Evolutionary conservation across 2,888 invertebrate species (phyloP), one percentile per base, ranked within the genome.

Genomic region (Bombylius discolor): DNA sequence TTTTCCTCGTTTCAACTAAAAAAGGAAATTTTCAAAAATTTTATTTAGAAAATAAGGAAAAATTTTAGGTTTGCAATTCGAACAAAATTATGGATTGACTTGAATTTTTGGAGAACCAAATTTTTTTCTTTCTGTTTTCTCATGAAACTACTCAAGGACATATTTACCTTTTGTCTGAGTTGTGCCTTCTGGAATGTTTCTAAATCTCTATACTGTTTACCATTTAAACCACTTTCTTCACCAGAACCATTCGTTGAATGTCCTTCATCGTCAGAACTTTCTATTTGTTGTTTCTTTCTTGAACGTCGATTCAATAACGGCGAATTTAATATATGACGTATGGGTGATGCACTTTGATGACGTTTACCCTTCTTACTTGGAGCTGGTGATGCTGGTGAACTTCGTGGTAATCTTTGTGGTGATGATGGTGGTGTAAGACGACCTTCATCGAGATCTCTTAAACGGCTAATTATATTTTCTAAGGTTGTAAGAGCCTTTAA

Each of bases 131-230:
- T 23, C 23, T 23, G 23, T 23, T 23, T 23, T 23, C 23, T 23
- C 23, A 23, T 23, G 23, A 23, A 23, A 23, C 23, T 23, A 23
- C 23, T 23, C 3, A 23, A 39, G 11, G 11, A 39, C 46, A 54
- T 51, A 62, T 61, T 63, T 71, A 92, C 92, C 84, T 93, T 93
- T 74, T 93, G 92, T 62, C 90, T 79, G 44, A 93, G 80, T 69
- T 93, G 92, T 13, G 90, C 89, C 71, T 92, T 92, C 72, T 94
- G 93, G 72, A 93, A 92, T 62, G 88, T 90, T 74, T 93, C 93
- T 63, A 93, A 77, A 71, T 93, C 89, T 59, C 85, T 81, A 69
- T 87, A 92, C 73, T 89, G 87, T 64, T 83, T 83, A 61, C 83
- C 81, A 66, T 81, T 80, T 64, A 79, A 79, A 58, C 81, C 75